These are phyloP conservation scores for Dione vanillae DNA, from an alignment of 2,888 invertebrate genomes.

Conservation along the genomic window DNA sequence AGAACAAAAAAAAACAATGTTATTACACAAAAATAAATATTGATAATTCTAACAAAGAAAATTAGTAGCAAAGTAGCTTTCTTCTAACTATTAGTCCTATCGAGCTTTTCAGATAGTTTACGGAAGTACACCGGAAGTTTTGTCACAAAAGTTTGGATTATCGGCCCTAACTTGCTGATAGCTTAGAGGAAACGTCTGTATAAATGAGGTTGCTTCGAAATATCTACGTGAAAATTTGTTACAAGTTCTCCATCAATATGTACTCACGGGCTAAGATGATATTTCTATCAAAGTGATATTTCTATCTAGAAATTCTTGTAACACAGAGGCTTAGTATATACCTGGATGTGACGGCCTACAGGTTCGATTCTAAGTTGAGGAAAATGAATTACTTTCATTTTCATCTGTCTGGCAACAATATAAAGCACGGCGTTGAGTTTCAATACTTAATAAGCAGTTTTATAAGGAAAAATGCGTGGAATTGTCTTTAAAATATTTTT, in stretches of 20 bases:
- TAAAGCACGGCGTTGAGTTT: neutral
- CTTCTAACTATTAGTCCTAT: constrained; percentile 10
- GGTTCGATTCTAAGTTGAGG: neutral
- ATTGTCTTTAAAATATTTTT: too few relatives aligned
- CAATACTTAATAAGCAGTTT: too few relatives aligned
- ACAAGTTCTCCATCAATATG: neutral
- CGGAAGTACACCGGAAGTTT: constrained; percentile 22
- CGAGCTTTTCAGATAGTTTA: constrained; percentile 19
- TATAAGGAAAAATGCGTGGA: too few relatives aligned
- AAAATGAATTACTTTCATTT: neutral
- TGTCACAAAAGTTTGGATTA: constrained; percentile 27
- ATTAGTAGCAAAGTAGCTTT: neutral
- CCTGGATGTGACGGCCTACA: neutral
- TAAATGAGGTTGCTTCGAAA: neutral
- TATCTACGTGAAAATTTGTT: constrained; percentile 1
- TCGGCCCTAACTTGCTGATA: constrained; percentile 9
- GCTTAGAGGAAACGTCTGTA: constrained; percentile 16
- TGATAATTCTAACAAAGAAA: neutral
- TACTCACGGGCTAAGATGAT: too few relatives aligned
- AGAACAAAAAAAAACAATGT: too few relatives aligned
- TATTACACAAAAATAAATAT: neutral
- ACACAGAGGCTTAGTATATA: neutral
- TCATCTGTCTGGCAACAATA: neutral
- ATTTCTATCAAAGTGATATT: too few relatives aligned
- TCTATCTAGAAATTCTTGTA: too few relatives aligned